Evolutionary conservation across 2,113 vertebrate species (phyloP), one percentile per base, ranked within the genome.

Genomic region (Tyrannus savana): DNA sequence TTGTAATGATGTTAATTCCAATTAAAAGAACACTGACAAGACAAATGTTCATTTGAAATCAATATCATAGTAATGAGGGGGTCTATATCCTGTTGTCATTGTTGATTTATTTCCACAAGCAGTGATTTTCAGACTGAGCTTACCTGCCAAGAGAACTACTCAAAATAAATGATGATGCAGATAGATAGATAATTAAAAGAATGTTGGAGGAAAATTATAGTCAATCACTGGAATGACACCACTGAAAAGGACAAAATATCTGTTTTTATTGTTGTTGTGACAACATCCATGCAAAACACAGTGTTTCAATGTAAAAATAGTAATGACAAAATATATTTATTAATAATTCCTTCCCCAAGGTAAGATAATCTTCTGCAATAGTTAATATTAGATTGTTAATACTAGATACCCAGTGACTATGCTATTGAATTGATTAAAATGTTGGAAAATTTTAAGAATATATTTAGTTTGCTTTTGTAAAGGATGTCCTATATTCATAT

Each of bases 1-100:
- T 85, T 85, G 53, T 76, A 47, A 75, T 77, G 47, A 93, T 84
- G 49, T 22, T 91, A 96, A 93, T 94, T 94, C 71, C 68, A 95
- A 87, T 92, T 95, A 87, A 33, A 97, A 89, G 19, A 96, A 95
- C 67, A 79, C 13, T 91, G 49, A 94, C 50, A 92, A 95, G 69
- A 87, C 44, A 97, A 88, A 92, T 22, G 39, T 44, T 72, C 24
- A 64, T 84, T 87, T 89, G n/a, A 93, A 97, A 97, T 93, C 73
- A 89, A 78, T 92, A 68, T 69, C n/a, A 83, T 78, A 67, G 15
- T 94, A 96, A 95, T 56, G 58, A 85, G 50, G 10, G 14, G 19
- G 59, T 93, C 58, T 90, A 19, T 87, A 77, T 71, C 41, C 47
- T 76, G 31, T 78, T 0, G 5, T 90, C 55, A 60, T 63, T 79